Conservation (phyloP, 2,797 vertebrate genomes). For the Geotrypetes seraphini region DNA sequence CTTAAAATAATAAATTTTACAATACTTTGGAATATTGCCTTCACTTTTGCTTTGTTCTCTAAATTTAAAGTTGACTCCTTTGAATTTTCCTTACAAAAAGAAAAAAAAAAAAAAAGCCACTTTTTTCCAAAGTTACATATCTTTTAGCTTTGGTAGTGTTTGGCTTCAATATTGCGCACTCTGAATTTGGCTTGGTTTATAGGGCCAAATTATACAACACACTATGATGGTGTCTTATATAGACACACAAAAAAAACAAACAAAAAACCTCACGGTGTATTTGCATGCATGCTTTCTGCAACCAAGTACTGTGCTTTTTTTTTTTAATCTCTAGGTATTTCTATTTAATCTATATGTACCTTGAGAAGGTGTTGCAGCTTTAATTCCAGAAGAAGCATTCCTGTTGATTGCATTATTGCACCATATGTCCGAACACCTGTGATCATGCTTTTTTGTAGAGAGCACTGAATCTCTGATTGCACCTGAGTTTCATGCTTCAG, state of each 20-base stretch:
- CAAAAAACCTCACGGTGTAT: conserved; percentile 6
- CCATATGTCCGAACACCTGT: not conserved
- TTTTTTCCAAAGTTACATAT: not conserved
- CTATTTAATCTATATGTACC: not conserved
- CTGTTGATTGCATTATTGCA: conserved; percentile 8
- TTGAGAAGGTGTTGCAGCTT: conserved; percentile 18
- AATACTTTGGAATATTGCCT: conserved; percentile 51
- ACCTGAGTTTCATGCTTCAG: not conserved
- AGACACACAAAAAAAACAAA: not conserved
- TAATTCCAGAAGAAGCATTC: conserved; percentile 13
- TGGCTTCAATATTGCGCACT: no score
- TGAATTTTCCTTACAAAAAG: no score
- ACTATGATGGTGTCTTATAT: accelerated
- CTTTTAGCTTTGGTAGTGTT: no score
- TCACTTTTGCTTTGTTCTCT: conserved; percentile 25
- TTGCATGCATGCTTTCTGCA: conserved; percentile 4
- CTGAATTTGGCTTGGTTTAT: not conserved
- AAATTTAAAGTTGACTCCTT: conserved; percentile 6
- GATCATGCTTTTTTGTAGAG: conserved; percentile 18
- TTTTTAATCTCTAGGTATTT: not conserved
- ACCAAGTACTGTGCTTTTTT: not conserved
- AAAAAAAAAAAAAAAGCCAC: not conserved
- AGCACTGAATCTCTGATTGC: conserved; percentile 10
- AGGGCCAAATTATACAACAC: not conserved
- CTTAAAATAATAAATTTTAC: conserved; percentile 67